Evolutionary conservation across 2,113 vertebrate species (phyloP), one percentile per base, ranked within the genome.

Genomic region (Ibidorhyncha struthersii): DNA sequence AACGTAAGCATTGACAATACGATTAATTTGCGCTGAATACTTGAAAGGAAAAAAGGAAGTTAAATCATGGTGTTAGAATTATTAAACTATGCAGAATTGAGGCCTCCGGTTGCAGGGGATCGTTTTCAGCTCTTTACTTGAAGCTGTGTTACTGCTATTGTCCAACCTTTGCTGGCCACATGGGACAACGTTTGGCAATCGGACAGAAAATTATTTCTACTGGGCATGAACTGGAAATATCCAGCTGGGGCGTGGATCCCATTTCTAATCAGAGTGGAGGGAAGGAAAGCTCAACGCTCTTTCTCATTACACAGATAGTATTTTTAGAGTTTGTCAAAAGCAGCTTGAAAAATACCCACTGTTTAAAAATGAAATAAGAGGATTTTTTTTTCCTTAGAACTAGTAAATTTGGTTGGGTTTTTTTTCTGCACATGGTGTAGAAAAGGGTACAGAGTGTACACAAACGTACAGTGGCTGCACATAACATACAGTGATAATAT

Each of bases 61-160:
- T 82, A 81, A 94, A 94, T 83, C 70, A 73, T 0, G 78, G 89
- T 6, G 62, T 62, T 89, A 61, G 86, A 96, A 93, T 89, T 63
- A 95, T 41, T 87, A n/a, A 91, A 47, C 93, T 89, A 61, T 83
- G 96, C 86, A 82, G 91, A 86, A 89, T 30, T 18, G 89, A 91
- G 95, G 95, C 94, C 94, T 94, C 89, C 22, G 53, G 93, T 45
- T 94, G 91, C 91, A 52, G 77, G 92, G 73, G 90, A 89, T 95
- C 74, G 41, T 94, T 98, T 97, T 95, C 93, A 94, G 92, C 90
- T 93, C 86, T 90, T 94, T 95, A 81, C 86, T 91, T 80, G 82
- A 82, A 94, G 84, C 92, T 97, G 10, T 88, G 45, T 97, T 41
- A 85, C 93, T 96, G 81, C 88, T 19, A 94, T 97, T 97, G 96